Percentiles rank a stretch among this genome's conserved stretches.
These are phyloP conservation scores for Bufotes viridis DNA, from an alignment of 2,797 vertebrate genomes.

Conservation along the genomic window DNA sequence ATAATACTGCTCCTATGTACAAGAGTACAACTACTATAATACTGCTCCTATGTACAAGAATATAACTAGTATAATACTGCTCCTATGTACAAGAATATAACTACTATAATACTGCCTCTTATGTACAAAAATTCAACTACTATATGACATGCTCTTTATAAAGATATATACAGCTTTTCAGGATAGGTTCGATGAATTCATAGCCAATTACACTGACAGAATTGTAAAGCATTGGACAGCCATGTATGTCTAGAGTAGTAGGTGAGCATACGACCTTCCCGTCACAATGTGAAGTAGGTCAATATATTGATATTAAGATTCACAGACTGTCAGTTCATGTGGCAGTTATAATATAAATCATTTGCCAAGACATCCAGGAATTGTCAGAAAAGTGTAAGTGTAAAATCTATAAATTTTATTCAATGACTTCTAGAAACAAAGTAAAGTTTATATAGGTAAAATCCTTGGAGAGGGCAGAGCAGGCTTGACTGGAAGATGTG, in stretches of 20 bases:
- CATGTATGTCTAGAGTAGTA: not conserved
- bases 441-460: no score
- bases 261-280: not conserved
- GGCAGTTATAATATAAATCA: not conserved
- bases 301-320: not conserved
- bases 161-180: no score
- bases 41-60: not conserved
- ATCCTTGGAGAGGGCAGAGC: slow-evolving; percentile 11
- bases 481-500: not conserved
- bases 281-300: not conserved
- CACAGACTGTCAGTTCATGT: not conserved
- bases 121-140: not conserved
- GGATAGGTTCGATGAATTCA: no score
- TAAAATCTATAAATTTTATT: not conserved
- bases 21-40: not conserved
- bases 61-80: not conserved
- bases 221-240: not conserved
- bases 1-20: not conserved
- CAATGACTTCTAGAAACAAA: not conserved
- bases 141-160: not conserved
- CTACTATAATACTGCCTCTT: not conserved
- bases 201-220: no score
- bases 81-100: not conserved
- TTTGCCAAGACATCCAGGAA: not conserved
- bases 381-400: not conserved